Conservation (phyloP, 2,888 invertebrate genomes). For the Acrobasis consociella region DNA sequence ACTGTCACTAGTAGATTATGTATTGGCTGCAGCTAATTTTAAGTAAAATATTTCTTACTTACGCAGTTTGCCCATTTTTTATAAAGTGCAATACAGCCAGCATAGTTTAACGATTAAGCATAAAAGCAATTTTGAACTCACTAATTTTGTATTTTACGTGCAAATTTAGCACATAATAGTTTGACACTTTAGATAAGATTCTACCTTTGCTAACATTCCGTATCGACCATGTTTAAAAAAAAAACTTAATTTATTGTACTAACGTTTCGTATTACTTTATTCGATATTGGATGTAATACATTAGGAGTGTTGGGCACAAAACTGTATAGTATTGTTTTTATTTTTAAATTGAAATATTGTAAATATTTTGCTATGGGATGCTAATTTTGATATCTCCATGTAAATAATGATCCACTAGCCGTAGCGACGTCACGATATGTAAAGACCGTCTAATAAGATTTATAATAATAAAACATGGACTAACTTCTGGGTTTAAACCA, state of each 20-base stretch:
- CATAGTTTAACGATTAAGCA: background rate
- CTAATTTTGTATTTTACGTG: conserved; percentile 5
- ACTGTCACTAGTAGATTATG: too few relatives aligned
- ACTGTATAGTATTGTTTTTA: conserved; percentile 36
- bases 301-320: conserved; percentile 51
- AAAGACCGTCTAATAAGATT: too few relatives aligned
- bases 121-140: background rate
- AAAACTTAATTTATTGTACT: background rate
- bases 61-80: background rate
- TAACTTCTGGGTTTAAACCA: too few relatives aligned
- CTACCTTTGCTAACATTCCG: background rate
- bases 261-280: background rate
- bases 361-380: conserved; percentile 48
- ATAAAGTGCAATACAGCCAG: background rate
- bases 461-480: too few relatives aligned
- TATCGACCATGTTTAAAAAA: background rate
- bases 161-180: conserved; percentile 8
- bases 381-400: conserved; percentile 40
- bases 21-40: background rate
- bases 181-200: conserved; percentile 1
- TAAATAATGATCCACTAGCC: conserved; percentile 34
- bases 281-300: conserved; percentile 20
- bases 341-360: conserved; percentile 42
- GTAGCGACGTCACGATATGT: background rate
- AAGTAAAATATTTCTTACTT: background rate